phyloP scores from a whole-genome alignment of 2,797 vertebrate species.

The Pachyuromys duprasi region DNA sequence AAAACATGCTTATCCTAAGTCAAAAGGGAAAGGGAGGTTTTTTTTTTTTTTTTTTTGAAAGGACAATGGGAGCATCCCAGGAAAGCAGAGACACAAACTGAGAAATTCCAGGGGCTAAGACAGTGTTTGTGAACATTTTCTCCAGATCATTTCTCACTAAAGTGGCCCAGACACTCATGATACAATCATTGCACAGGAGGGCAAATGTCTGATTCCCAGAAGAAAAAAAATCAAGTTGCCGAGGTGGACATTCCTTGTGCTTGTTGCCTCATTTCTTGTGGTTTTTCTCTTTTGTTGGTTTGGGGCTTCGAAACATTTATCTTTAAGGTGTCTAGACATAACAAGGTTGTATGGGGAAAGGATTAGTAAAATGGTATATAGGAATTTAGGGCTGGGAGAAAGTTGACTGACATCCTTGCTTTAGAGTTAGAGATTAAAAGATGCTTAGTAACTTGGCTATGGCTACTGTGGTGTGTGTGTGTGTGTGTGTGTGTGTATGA shows the following conservation, averaged over 20 bases:
- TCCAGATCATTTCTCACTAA: neutral
- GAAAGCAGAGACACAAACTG: neutral
- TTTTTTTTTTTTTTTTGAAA: neutral
- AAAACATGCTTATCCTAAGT: neutral
- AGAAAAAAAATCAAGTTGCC: neutral
- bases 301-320: neutral
- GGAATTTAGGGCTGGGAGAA: neutral
- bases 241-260: neutral
- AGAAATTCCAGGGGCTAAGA: neutral
- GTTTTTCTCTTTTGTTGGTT: neutral
- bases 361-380: neutral
- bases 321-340: conserved; percentile 35
- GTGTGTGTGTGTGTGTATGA: neutral
- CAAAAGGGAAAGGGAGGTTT: neutral
- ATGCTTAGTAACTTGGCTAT: neutral
- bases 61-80: neutral
- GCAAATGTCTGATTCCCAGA: neutral
- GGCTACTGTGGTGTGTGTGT: neutral
- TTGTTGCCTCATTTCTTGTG: neutral
- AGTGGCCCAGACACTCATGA: neutral
- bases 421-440: neutral
- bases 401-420: neutral
- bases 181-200: neutral
- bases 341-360: neutral
- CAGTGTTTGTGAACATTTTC: neutral